Evolutionary conservation across 1,140 invertebrate species (phyloP).

Genomic region (Protaetia brevitarsis): DNA sequence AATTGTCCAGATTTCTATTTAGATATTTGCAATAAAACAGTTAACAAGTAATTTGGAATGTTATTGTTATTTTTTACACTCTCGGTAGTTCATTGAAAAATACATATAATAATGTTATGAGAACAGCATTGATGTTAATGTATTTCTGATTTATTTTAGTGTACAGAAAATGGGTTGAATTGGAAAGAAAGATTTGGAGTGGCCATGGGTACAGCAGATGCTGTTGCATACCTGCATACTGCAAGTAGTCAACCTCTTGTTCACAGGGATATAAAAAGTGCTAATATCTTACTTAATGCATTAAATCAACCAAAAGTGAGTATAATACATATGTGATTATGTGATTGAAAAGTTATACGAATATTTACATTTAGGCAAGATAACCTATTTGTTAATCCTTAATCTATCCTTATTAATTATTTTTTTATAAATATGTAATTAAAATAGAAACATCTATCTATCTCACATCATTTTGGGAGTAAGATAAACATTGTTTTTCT

Average conservation of each 20-base stretch:
- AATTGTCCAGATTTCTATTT: neutral
- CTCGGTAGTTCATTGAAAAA: too few relatives aligned
- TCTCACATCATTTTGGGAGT: too few relatives aligned
- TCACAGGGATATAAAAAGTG: constrained; percentile 74
- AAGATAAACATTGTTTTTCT: too few relatives aligned
- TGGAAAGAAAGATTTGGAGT: constrained; percentile 58
- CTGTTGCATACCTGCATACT: constrained; percentile 63
- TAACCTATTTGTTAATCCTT: too few relatives aligned
- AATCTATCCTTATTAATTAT: too few relatives aligned
- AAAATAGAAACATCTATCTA: too few relatives aligned
- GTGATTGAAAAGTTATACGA: too few relatives aligned
- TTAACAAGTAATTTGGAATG: neutral
- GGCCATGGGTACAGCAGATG: constrained; percentile 59
- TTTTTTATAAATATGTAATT: too few relatives aligned
- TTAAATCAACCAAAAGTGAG: constrained; percentile 62
- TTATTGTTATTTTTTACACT: constrained; percentile 30
- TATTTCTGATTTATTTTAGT: too few relatives aligned
- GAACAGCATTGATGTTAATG: too few relatives aligned
- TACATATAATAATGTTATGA: too few relatives aligned
- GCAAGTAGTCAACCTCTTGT: constrained; percentile 54
- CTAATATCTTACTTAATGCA: constrained; percentile 68
- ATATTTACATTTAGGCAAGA: too few relatives aligned
- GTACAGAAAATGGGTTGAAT: constrained; percentile 47
- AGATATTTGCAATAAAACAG: neutral
- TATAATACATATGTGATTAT: constrained; percentile 24